Evolutionary conservation across 2,113 vertebrate species (phyloP), one percentile per base, ranked within the genome.

Genomic region (Notarius lentiginosus): DNA sequence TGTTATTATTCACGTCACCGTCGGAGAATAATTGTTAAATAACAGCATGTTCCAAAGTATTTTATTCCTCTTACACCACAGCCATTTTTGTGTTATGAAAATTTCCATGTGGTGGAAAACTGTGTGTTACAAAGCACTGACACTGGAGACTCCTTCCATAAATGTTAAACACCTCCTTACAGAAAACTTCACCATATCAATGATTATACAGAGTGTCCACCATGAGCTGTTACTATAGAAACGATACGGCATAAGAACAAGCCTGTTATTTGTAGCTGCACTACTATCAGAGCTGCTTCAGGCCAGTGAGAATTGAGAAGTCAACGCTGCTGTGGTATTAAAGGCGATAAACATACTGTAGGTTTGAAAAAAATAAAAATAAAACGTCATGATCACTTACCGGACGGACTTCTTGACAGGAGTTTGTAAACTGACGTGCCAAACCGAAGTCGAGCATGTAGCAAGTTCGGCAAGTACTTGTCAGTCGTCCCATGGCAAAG

Each of bases 381-480:
- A 41, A 81, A 75, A 30, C 30, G 89, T 86, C 47, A 68, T 49
- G 86, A 87, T 85, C 84, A 94, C 97, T 98, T 95, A 99, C 98
- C 89, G 97, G 97, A 95, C 98, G 96, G 93, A 99, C 97, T 94
- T 99, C 98, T 88, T 97, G 97, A 94, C 95, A 97, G 60, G 98
- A 98, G 94, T 98, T 99, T 90, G 98, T 99, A 92, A 98, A 99
- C 84, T 99, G 98, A 41, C 98, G 96, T 56, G 98, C 98, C 94
- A 99, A 96, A 92, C 98, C 98, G 91, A 99, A 99, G 93, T 99
- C 98, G 83, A 99, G 96, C 98, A 99, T 99, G 84, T 96, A 99
- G 95, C 98, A 99, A 91, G 97, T 99, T 92, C 98, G 96, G 94
- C 97, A 99, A 22, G 98, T 99, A 91, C 95, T 99, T 88, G 96